Evolutionary conservation across 1,140 invertebrate genomes (phyloP).

Genomic region (Melipona quadrifasciata): DNA sequence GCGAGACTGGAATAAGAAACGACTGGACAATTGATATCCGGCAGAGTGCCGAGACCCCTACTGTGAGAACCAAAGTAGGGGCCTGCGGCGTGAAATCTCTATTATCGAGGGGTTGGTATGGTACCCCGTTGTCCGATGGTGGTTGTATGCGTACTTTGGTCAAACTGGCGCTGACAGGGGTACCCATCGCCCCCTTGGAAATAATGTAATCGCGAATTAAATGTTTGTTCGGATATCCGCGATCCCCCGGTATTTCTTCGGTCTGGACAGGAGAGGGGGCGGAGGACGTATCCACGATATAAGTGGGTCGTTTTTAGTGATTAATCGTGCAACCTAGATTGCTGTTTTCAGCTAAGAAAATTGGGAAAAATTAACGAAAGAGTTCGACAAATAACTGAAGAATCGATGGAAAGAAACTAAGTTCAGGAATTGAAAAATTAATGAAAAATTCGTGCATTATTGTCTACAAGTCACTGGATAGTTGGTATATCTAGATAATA

Average conservation of each 20-base stretch:
- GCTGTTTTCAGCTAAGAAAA: not conserved
- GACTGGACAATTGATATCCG: slow-evolving; percentile 69
- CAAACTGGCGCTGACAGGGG: slow-evolving; percentile 77
- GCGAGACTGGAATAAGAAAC: not conserved
- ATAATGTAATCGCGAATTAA: slow-evolving; percentile 81
- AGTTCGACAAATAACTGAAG: not conserved
- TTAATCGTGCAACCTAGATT: not conserved
- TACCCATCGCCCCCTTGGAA: slow-evolving; percentile 60
- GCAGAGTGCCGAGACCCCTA: slow-evolving; percentile 69
- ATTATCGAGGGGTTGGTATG: slow-evolving; percentile 75
- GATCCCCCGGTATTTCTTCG: slow-evolving; percentile 20
- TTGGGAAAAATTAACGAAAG: not conserved
- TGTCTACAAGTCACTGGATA: not conserved
- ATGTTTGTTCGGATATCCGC: slow-evolving; percentile 72
- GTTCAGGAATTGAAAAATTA: not conserved
- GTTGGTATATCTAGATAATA: too few relatives aligned
- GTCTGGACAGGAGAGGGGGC: not conserved
- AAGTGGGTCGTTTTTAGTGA: not conserved
- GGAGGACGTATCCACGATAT: not conserved
- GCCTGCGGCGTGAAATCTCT: slow-evolving; percentile 81
- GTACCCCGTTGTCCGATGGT: slow-evolving; percentile 61
- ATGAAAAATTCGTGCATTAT: not conserved
- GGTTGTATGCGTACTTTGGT: slow-evolving; percentile 43
- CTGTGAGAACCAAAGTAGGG: slow-evolving; percentile 79
- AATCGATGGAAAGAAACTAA: not conserved